Evolutionary conservation across 2,888 invertebrate genomes (phyloP).

Genomic region (Sarcophaga subvicina): DNA sequence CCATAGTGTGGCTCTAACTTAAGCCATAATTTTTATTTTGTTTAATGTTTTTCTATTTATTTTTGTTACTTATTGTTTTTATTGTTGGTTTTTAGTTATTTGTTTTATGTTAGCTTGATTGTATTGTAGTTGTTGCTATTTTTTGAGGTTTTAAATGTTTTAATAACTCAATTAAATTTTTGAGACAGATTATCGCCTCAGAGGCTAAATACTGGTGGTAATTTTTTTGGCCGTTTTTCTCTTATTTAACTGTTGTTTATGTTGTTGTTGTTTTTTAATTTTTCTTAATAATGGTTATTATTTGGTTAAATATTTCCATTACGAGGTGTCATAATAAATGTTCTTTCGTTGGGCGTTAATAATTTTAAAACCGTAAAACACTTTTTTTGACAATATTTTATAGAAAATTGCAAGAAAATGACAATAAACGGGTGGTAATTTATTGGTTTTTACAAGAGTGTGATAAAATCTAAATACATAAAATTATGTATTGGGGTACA

Average conservation of each 20-base stretch:
- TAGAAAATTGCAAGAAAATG: too few relatives aligned
- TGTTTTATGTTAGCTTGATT: neutral
- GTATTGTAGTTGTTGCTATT: neutral
- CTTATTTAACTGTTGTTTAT: neutral
- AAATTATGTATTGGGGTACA: too few relatives aligned
- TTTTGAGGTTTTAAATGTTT: slow-evolving; percentile 4
- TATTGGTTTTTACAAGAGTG: neutral
- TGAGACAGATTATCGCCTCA: slow-evolving; percentile 58
- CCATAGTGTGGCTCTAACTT: slow-evolving; percentile 4
- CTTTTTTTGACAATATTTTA: too few relatives aligned
- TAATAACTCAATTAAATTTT: slow-evolving; percentile 61
- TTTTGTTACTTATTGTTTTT: neutral
- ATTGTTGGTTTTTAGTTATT: slow-evolving; percentile 3
- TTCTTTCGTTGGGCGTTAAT: slow-evolving; percentile 52
- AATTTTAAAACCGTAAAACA: neutral
- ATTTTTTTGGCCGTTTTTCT: neutral
- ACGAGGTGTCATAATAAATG: slow-evolving; percentile 66
- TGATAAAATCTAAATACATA: too few relatives aligned
- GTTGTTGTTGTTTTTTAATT: neutral
- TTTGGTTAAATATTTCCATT: neutral
- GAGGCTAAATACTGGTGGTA: slow-evolving; percentile 45
- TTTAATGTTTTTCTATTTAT: neutral
- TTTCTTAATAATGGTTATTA: slow-evolving; percentile 55
- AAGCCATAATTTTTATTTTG: slow-evolving; percentile 29
- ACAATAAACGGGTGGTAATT: neutral